phyloP scores from a whole-genome alignment of 2,113 vertebrate species.

The Nematolebias whitei region DNA sequence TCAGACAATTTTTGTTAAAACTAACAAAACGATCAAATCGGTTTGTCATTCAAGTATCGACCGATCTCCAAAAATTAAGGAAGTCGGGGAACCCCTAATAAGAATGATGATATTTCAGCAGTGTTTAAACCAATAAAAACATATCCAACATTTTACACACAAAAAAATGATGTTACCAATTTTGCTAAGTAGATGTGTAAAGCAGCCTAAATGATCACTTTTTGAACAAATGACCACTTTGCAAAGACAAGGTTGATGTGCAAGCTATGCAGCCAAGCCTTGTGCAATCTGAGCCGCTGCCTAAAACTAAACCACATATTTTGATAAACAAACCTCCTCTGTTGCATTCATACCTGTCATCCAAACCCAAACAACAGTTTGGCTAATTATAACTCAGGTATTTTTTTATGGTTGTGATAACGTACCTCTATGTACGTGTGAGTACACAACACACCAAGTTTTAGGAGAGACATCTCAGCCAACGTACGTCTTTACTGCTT shows the following conservation, averaged over 20 bases:
- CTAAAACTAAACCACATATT: background rate
- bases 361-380: background rate
- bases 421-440: too few relatives aligned
- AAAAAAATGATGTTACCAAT: background rate
- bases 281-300: background rate
- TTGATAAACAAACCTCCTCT: background rate
- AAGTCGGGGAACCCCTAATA: too few relatives aligned
- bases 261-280: background rate
- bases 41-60: too few relatives aligned
- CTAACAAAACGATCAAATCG: too few relatives aligned
- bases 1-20: too few relatives aligned
- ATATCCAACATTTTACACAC: background rate
- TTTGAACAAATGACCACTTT: background rate
- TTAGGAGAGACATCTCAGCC: background rate
- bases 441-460: background rate
- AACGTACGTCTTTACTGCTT: background rate
- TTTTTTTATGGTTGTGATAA: background rate
- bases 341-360: background rate
- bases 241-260: background rate
- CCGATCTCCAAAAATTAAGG: too few relatives aligned
- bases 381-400: background rate
- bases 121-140: background rate
- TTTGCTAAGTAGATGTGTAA: background rate
- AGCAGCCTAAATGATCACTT: background rate
- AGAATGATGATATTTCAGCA: background rate